Conservation (phyloP, 2,113 vertebrate genomes). For the Thunnus thynnus region DNA sequence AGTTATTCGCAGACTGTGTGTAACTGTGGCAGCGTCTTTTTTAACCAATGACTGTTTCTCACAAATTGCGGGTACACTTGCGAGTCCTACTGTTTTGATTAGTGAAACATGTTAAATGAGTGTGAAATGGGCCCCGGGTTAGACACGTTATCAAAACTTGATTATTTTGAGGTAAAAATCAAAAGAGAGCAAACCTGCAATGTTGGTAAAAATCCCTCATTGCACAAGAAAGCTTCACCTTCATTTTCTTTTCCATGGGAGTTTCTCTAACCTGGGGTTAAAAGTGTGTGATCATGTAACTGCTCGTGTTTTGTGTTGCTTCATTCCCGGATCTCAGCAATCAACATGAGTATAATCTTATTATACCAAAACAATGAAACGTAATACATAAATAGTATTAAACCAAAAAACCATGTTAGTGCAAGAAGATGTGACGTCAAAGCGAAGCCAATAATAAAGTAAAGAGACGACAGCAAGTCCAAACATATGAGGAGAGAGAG, state of each 20-base stretch:
- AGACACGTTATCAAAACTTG: too few species aligned
- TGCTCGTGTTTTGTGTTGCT: neutral
- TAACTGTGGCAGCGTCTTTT: constrained; percentile 2
- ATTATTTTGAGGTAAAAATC: too few species aligned
- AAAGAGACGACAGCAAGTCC: constrained; percentile 39
- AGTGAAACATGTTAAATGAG: too few species aligned
- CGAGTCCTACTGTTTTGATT: too few species aligned
- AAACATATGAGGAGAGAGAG: constrained; percentile 40
- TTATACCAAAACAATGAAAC: neutral
- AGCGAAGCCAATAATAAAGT: constrained; percentile 51
- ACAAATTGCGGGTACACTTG: too few species aligned
- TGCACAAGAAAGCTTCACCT: neutral
- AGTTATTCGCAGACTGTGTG: constrained; percentile 9
- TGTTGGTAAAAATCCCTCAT: too few species aligned
- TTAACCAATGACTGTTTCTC: constrained; percentile 14
- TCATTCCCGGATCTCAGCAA: neutral
- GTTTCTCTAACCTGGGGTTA: neutral
- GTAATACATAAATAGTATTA: neutral
- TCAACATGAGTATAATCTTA: neutral
- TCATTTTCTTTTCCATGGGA: neutral
- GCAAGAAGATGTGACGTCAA: constrained; percentile 50
- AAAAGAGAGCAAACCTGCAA: too few species aligned
- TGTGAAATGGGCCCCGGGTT: too few species aligned
- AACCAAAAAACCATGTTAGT: constrained; percentile 27
- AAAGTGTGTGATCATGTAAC: neutral